Percentiles rank a stretch among this genome's conserved stretches.
Conservation (phyloP, 2,888 invertebrate species). For the Papilio elwesi region DNA sequence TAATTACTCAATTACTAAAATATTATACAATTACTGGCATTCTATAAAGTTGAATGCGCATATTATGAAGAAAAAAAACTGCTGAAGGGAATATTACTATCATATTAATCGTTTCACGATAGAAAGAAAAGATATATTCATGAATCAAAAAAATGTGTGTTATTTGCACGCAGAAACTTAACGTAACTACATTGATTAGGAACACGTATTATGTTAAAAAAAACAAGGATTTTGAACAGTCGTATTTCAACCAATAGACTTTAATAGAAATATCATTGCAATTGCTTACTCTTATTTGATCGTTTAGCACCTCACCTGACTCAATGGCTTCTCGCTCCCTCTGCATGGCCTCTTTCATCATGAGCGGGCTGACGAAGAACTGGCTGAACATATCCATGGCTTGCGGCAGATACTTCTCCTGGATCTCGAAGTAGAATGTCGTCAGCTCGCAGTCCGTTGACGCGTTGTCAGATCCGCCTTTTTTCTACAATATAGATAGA, state of each 20-base stretch:
- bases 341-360: slow-evolving; percentile 93
- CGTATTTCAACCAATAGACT: too few species aligned
- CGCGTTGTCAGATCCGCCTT: slow-evolving; percentile 94
- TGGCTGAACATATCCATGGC: slow-evolving; percentile 95
- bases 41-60: neutral
- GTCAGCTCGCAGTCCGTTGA: slow-evolving; percentile 94
- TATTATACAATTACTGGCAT: neutral
- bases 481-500: slow-evolving; percentile 78
- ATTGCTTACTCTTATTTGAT: neutral
- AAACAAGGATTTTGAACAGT: too few species aligned
- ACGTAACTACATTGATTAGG: too few species aligned
- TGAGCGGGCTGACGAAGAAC: slow-evolving; percentile 93
- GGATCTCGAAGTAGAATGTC: slow-evolving; percentile 94
- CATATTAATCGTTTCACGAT: too few species aligned
- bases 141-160: too few species aligned
- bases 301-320: slow-evolving; percentile 86
- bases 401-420: slow-evolving; percentile 89
- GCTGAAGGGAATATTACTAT: too few species aligned
- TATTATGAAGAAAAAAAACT: neutral
- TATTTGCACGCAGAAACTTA: too few species aligned
- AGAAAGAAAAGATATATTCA: too few species aligned
- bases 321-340: slow-evolving; percentile 95
- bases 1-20: slow-evolving; percentile 8
- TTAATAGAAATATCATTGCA: too few species aligned
- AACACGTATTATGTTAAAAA: too few species aligned